Percentiles rank a stretch among this genome's conserved stretches.
Evolutionary conservation across 2,113 vertebrate species (phyloP).

Genomic region (Emydura subglobosa): DNA sequence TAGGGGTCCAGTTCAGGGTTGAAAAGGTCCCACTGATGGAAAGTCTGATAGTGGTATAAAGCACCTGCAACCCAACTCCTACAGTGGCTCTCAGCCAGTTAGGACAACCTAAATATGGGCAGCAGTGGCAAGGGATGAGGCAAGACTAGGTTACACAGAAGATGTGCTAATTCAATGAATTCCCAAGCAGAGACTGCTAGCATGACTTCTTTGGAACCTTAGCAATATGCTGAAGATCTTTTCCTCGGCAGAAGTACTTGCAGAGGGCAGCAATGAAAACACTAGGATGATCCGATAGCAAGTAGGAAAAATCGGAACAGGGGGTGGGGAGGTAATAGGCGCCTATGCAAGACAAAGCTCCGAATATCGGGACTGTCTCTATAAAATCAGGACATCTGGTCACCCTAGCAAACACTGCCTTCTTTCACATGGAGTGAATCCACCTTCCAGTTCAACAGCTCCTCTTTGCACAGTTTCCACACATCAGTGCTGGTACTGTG

Average conservation of each 20-base stretch:
- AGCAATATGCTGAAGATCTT: neutral
- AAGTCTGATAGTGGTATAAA: neutral
- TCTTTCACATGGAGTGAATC: neutral
- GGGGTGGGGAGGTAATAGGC: too few species aligned
- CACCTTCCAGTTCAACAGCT: neutral
- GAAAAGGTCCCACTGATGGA: slow-evolving; percentile 28
- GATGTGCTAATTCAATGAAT: neutral
- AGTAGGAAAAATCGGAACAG: too few species aligned
- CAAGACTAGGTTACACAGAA: neutral
- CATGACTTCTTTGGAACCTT: neutral
- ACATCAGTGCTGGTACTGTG: neutral
- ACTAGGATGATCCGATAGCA: neutral
- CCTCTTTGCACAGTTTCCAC: neutral
- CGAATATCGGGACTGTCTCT: too few species aligned
- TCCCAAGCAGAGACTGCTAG: neutral
- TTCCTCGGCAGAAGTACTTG: neutral
- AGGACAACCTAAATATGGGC: neutral
- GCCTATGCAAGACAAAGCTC: too few species aligned
- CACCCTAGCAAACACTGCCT: neutral
- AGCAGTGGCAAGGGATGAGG: neutral
- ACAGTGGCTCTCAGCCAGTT: neutral
- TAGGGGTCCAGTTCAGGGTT: slow-evolving; percentile 30
- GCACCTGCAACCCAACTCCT: neutral
- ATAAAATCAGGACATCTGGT: too few species aligned
- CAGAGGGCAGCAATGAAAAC: neutral